These are phyloP conservation scores for Ecliptopera silaceata DNA, from an alignment of 2,888 invertebrate genomes.

Conservation along the genomic window DNA sequence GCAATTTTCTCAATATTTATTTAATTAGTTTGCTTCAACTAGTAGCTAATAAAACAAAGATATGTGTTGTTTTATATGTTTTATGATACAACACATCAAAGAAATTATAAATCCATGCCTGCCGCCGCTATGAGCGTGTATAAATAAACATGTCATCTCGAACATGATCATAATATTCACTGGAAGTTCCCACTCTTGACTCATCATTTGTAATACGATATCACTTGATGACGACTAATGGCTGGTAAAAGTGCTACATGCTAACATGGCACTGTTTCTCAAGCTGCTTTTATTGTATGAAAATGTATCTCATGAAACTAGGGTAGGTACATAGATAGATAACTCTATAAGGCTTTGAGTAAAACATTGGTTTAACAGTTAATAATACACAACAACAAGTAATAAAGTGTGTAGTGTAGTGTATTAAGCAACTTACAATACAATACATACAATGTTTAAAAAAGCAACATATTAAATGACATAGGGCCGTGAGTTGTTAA, in stretches of 20 bases:
- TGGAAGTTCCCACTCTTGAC: slow-evolving; percentile 40
- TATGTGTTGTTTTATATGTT: neutral
- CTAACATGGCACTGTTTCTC: too few relatives aligned
- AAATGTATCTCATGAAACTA: too few relatives aligned
- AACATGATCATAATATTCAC: slow-evolving; percentile 30
- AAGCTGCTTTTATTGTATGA: neutral
- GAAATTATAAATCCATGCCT: slow-evolving; percentile 27
- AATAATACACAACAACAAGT: too few relatives aligned
- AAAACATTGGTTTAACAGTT: too few relatives aligned
- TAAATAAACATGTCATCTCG: slow-evolving; percentile 34
- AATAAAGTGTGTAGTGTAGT: too few relatives aligned
- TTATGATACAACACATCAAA: slow-evolving; percentile 10
- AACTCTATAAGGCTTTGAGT: too few relatives aligned
- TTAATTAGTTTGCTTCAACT: neutral
- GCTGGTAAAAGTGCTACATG: slow-evolving; percentile 1
- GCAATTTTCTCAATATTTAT: slow-evolving; percentile 5
- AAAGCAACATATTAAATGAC: too few relatives aligned
- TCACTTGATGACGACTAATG: slow-evolving; percentile 22
- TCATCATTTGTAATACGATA: slow-evolving; percentile 46
- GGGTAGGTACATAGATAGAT: too few relatives aligned
- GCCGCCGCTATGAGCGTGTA: slow-evolving; percentile 22
- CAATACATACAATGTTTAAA: too few relatives aligned
- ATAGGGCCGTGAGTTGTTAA: too few relatives aligned
- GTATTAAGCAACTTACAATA: too few relatives aligned
- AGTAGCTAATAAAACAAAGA: neutral